Evolutionary conservation across 2,888 invertebrate genomes (phyloP).

Genomic region (Lutraria lutraria): DNA sequence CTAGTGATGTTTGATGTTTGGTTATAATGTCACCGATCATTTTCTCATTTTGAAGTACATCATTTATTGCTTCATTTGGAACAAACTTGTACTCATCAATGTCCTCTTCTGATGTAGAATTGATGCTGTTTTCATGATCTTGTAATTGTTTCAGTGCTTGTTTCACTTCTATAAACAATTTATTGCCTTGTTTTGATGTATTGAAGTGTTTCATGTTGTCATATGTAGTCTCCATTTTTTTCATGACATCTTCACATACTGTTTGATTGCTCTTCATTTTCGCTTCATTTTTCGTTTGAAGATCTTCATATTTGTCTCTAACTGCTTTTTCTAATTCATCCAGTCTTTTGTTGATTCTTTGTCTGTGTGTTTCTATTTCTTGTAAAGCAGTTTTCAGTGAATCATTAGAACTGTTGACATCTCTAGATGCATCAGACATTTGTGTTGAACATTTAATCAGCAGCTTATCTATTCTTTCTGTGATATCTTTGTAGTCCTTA

Average conservation of each 20-base stretch:
- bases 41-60: background rate
- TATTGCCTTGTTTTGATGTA: constrained; percentile 20
- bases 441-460: background rate
- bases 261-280: background rate
- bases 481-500: background rate
- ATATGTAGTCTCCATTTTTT: background rate
- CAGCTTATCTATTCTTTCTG: background rate
- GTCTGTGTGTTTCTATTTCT: background rate
- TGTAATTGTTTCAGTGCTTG: background rate
- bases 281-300: background rate
- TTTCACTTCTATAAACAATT: constrained; percentile 21
- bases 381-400: background rate
- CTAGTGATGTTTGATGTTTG: background rate
- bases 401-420: background rate
- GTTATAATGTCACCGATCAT: background rate
- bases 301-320: background rate
- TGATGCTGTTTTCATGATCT: constrained; percentile 16
- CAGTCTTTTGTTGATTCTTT: constrained; percentile 13
- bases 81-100: constrained; percentile 21
- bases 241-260: constrained; percentile 3
- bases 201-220: constrained; percentile 17
- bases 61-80: background rate
- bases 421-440: background rate
- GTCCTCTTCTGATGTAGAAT: background rate
- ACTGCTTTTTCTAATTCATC: constrained; percentile 1